These are phyloP conservation scores for Falcaria lacertinaria DNA, from an alignment of 2,888 invertebrate genomes.

Conservation along the genomic window DNA sequence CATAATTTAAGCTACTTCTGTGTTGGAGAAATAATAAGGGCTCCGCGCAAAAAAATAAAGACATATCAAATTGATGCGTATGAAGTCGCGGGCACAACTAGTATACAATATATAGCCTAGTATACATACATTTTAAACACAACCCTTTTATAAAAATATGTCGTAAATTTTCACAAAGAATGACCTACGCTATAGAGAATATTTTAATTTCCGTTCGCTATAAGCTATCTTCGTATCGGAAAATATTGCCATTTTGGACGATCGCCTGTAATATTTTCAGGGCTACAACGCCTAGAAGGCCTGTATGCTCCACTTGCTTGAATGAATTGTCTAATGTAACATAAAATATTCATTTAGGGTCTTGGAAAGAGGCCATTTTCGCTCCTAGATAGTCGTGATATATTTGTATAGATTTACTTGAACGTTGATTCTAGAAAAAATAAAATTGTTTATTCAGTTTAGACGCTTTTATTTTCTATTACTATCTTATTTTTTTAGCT, in stretches of 20 bases:
- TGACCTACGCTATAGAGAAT: conserved; percentile 22
- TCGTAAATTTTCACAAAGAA: background rate
- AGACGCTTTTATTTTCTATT: too few species aligned
- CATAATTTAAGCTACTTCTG: too few species aligned
- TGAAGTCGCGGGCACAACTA: too few species aligned
- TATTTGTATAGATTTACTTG: background rate
- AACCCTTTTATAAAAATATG: background rate
- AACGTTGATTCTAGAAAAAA: too few species aligned
- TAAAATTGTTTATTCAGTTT: too few species aligned
- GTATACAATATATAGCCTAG: background rate
- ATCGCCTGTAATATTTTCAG: conserved; percentile 6
- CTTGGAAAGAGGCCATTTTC: too few species aligned
- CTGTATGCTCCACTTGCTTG: background rate
- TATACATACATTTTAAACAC: background rate
- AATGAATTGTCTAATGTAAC: background rate
- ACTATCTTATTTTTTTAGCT: too few species aligned
- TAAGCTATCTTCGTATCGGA: conserved; percentile 9
- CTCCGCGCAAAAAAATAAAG: too few species aligned
- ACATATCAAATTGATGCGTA: too few species aligned
- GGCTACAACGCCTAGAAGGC: conserved; percentile 4
- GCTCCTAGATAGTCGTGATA: background rate
- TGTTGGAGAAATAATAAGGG: too few species aligned
- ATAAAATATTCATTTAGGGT: background rate
- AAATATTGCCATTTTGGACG: conserved; percentile 13
- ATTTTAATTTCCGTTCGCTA: conserved; percentile 42